Evolutionary conservation across 2,888 invertebrate species (phyloP).

Genomic region (Drosophila rubida): DNA sequence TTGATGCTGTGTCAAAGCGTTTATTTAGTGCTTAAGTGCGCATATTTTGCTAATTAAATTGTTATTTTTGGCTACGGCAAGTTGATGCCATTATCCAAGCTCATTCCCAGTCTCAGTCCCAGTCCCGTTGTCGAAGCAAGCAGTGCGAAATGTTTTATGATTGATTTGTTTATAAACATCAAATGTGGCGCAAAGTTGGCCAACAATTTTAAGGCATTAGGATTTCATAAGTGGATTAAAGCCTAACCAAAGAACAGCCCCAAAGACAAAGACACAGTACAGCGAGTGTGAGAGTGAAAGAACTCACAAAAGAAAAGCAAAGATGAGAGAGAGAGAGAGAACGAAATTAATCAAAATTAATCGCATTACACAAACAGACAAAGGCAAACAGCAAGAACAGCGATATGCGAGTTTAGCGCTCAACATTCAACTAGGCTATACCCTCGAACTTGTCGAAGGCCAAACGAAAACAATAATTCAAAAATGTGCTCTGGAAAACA

Average conservation of each 20-base stretch:
- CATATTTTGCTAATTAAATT: constrained; percentile 52
- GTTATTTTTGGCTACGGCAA: constrained; percentile 19
- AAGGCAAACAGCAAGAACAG: constrained; percentile 21
- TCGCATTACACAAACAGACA: constrained; percentile 63
- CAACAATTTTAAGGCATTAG: constrained; percentile 39
- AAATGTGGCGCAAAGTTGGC: constrained; percentile 26
- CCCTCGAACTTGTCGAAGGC: not conserved
- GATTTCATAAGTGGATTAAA: constrained; percentile 55
- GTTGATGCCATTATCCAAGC: constrained; percentile 8
- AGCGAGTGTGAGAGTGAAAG: not conserved
- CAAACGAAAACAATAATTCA: not conserved
- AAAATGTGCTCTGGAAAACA: not conserved
- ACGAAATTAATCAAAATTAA: constrained; percentile 75
- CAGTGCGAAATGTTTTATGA: constrained; percentile 47
- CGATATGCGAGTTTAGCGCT: not conserved
- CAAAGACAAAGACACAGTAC: not conserved
- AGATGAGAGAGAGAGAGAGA: constrained; percentile 1
- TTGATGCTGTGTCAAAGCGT: constrained; percentile 79
- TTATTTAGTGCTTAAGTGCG: constrained; percentile 64
- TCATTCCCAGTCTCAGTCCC: not conserved
- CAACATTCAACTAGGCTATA: constrained; percentile 10
- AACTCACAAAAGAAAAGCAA: constrained; percentile 3
- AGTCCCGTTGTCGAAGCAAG: not conserved
- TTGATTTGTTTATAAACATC: constrained; percentile 45
- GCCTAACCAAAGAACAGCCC: not conserved